These are phyloP conservation scores for Hemicordylus capensis DNA, from an alignment of 2,113 vertebrate species.

Conservation along the genomic window DNA sequence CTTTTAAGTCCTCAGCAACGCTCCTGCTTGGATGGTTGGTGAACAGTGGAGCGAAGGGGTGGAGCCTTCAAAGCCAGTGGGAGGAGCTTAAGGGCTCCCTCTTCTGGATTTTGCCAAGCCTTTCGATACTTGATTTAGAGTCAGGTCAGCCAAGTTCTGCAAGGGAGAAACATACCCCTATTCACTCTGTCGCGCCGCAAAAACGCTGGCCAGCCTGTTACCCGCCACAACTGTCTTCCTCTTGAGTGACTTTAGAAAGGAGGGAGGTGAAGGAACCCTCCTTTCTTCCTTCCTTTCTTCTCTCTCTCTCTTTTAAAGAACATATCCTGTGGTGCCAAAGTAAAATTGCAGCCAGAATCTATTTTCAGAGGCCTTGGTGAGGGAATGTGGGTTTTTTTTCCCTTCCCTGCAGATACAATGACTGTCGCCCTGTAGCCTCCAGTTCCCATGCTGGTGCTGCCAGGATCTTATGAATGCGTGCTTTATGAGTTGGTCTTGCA, in stretches of 20 bases:
- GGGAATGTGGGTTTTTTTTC: slow-evolving; percentile 75
- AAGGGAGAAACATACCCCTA: neutral
- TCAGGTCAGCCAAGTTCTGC: too few species aligned
- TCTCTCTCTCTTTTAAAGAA: neutral
- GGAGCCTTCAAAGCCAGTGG: neutral
- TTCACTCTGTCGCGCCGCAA: slow-evolving; percentile 1
- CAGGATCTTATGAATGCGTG: slow-evolving; percentile 81
- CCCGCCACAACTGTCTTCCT: neutral
- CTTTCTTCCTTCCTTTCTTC: slow-evolving; percentile 12
- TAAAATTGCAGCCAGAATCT: slow-evolving; percentile 74
- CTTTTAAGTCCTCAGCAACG: too few species aligned
- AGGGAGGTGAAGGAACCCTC: slow-evolving; percentile 73
- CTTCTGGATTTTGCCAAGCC: neutral
- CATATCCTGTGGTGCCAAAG: slow-evolving; percentile 72
- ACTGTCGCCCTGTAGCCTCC: slow-evolving; percentile 72
- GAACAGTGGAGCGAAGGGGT: neutral
- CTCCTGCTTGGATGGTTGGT: too few species aligned
- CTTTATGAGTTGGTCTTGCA: slow-evolving; percentile 82
- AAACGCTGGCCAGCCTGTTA: slow-evolving; percentile 7
- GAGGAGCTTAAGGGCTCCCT: neutral
- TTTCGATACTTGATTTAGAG: neutral
- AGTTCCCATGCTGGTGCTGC: slow-evolving; percentile 83
- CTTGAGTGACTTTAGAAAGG: slow-evolving; percentile 67
- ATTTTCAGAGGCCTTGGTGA: slow-evolving; percentile 76
- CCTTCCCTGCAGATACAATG: slow-evolving; percentile 84